Evolutionary conservation across 2,797 vertebrate genomes (phyloP).

Genomic region (Bryconaethiops microstoma): DNA sequence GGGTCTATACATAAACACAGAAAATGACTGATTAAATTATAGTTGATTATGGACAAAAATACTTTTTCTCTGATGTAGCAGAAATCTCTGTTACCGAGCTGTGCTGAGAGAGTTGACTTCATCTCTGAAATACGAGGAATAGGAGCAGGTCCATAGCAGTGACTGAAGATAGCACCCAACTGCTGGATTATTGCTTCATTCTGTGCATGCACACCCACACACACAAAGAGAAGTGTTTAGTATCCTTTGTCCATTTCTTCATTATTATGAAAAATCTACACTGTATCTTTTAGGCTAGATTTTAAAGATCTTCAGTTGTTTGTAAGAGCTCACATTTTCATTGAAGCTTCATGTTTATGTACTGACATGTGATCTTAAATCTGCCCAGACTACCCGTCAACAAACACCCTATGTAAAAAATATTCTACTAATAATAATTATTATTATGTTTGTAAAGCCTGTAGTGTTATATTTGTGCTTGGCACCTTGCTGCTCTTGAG

Average conservation of each 20-base stretch:
- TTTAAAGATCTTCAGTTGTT: too few species aligned
- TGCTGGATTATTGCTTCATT: slow-evolving; percentile 90
- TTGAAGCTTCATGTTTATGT: too few species aligned
- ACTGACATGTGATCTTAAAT: too few species aligned
- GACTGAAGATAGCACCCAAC: slow-evolving; percentile 87
- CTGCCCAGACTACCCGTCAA: too few species aligned
- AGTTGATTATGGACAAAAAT: background rate
- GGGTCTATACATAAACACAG: slow-evolving; percentile 78
- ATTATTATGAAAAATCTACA: too few species aligned
- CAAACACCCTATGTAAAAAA: too few species aligned
- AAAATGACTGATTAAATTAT: background rate
- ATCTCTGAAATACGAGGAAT: slow-evolving; percentile 86
- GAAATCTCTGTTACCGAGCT: slow-evolving; percentile 69
- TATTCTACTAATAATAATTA: too few species aligned
- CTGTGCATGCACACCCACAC: slow-evolving; percentile 66
- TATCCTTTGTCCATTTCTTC: background rate
- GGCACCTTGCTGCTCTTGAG: slow-evolving; percentile 87
- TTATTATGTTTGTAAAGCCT: background rate
- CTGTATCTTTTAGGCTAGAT: too few species aligned
- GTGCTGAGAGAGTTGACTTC: slow-evolving; percentile 86
- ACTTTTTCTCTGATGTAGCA: background rate
- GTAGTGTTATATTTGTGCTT: background rate
- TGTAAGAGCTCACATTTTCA: too few species aligned
- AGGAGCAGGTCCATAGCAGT: slow-evolving; percentile 90
- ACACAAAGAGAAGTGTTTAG: background rate